These are phyloP conservation scores for Mormyrops boulengeri DNA, from an alignment of 2,797 vertebrate species.

Conservation along the genomic window DNA sequence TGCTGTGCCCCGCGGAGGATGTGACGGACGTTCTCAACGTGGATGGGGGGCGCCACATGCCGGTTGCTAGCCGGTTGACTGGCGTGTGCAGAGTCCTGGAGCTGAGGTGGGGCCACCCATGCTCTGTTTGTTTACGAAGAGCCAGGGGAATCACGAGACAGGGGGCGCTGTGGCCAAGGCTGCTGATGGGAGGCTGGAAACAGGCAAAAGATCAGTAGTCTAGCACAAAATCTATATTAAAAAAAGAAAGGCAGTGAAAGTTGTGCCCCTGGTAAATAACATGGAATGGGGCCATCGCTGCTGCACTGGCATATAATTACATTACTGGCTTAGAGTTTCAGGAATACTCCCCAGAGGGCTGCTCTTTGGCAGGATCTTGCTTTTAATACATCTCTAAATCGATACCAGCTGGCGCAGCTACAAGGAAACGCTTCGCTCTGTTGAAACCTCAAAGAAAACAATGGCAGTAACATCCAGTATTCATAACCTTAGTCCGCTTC, in stretches of 20 bases:
- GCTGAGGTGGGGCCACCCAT: background rate
- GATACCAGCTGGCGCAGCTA: constrained; percentile 62
- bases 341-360: constrained; percentile 61
- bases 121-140: background rate
- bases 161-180: background rate
- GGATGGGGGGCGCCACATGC: background rate
- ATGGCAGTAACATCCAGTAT: constrained; percentile 55
- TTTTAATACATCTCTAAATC: constrained; percentile 67
- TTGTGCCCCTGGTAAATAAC: constrained; percentile 45
- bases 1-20: background rate
- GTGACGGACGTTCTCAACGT: background rate
- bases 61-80: background rate
- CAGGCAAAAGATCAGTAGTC: background rate
- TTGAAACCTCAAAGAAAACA: constrained; percentile 61
- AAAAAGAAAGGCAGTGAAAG: constrained; percentile 36
- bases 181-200: background rate
- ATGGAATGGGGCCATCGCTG: constrained; percentile 47
- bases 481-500: constrained; percentile 51
- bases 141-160: background rate
- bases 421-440: constrained; percentile 62
- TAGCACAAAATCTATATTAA: constrained; percentile 33
- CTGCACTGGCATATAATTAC: constrained; percentile 57
- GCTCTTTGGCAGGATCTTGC: constrained; percentile 59
- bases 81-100: background rate
- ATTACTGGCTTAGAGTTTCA: constrained; percentile 64